These are phyloP conservation scores for Stercorarius parasiticus DNA, from an alignment of 2,113 vertebrate species.

Conservation along the genomic window DNA sequence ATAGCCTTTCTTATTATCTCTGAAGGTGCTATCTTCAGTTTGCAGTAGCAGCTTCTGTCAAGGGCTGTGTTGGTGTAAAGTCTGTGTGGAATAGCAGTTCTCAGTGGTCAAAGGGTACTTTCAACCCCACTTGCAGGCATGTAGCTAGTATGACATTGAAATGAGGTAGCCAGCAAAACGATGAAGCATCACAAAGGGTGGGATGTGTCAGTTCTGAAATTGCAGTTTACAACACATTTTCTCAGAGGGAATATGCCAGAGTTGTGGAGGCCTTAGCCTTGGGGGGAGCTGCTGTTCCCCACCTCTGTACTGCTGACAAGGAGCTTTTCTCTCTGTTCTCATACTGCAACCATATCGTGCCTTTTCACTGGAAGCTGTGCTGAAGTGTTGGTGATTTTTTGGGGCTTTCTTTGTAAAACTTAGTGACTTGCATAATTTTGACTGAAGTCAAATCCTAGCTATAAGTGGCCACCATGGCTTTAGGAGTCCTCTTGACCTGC, in stretches of 20 bases:
- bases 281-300: background rate
- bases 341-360: background rate
- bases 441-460: background rate
- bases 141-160: background rate
- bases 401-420: background rate
- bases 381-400: background rate
- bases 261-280: background rate
- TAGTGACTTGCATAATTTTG: background rate
- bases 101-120: background rate
- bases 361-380: background rate
- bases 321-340: background rate
- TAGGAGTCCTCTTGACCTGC: background rate
- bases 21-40: background rate
- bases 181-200: background rate
- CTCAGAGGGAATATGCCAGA: background rate
- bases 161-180: background rate
- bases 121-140: background rate
- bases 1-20: background rate
- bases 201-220: background rate
- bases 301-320: background rate
- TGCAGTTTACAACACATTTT: background rate
- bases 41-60: background rate
- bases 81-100: background rate
- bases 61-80: background rate
- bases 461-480: background rate